Percentiles rank a stretch among this genome's conserved stretches.
Conservation (phyloP, 2,113 vertebrate species). For the Barbus barbus region DNA sequence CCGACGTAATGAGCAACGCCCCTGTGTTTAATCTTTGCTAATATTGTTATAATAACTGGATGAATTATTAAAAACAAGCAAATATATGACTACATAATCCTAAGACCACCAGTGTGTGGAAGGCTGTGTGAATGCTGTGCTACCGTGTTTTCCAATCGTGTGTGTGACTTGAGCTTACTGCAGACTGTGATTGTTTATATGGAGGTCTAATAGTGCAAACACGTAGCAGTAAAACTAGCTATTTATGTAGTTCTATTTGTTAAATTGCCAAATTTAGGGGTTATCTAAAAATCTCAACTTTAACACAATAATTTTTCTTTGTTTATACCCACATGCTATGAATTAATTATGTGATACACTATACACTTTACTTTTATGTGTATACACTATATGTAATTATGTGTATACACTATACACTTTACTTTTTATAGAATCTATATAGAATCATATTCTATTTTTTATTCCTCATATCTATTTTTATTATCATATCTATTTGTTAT, state of each 20-base stretch:
- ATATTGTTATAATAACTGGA: conserved; percentile 82
- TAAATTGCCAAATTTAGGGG: not conserved
- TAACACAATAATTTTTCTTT: too few relatives aligned
- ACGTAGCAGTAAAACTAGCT: not conserved
- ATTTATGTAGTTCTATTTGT: not conserved
- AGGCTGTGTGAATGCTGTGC: conserved; percentile 47
- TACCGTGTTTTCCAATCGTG: conserved; percentile 36
- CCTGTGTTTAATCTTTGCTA: conserved; percentile 81
- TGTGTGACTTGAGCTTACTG: conserved; percentile 1
- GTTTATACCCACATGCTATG: not conserved
- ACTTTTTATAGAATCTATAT: too few relatives aligned
- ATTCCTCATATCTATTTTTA: too few relatives aligned
- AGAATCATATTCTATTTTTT: too few relatives aligned
- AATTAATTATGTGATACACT: not conserved
- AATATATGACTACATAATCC: conserved; percentile 66
- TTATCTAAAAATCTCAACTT: too few relatives aligned
- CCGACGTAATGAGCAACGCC: conserved; percentile 80
- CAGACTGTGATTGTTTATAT: not conserved
- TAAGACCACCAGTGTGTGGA: conserved; percentile 65
- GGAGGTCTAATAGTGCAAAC: not conserved
- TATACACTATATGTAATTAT: too few relatives aligned
- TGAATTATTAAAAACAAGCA: conserved; percentile 84
- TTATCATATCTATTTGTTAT: too few relatives aligned
- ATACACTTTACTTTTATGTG: too few relatives aligned
- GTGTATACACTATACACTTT: too few relatives aligned